Evolutionary conservation across 2,113 vertebrate species (phyloP), one percentile per base, ranked within the genome.

Genomic region (Tragulus kanchil): DNA sequence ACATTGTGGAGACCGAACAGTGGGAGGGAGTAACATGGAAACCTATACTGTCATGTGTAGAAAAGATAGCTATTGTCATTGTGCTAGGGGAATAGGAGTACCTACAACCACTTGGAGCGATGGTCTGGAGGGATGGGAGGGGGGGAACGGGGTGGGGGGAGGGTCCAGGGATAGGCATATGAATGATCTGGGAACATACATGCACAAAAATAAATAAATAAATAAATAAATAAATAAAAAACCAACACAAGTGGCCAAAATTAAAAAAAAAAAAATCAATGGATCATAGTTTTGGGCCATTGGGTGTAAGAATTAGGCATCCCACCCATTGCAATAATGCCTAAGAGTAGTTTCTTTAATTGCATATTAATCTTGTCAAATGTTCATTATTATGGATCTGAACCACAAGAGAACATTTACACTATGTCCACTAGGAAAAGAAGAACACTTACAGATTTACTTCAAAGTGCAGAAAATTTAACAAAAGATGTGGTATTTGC

Each of bases 381-480:
- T 69, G 64, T 58, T 90, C 31, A 67, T 52, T 54, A 84, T 78
- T 90, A 59, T 62, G 23, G 6, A 28, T 84, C 54, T 91, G 48
- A 91, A 56, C 89, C 28, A 96, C 45, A 85, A 87, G 45, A 19
- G 28, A 90, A 90, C 50, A 90, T 95, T 85, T 87, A 52, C 9
- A 93, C 85, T 86, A n/a, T 90, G 26, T 75, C 85, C 36, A 95
- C 31, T 84, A 42, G 79, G 19, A 87, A 82, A 50, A 82, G 13
- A 65, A 94, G 67, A 65, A 69, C 6, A 79, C 92, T 95, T 93
- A 75, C 64, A 61, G 65, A 52, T 73, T 86, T 71, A 87, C 75
- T 83, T 87, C 14, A 85, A 82, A 93, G 67, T 94, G 42, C 90
- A 93, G 71, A 79, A 92, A 84, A 81, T 88, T 42, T 82, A 89